These are phyloP conservation scores for Antrozous pallidus DNA, from an alignment of 2,797 vertebrate genomes.

Conservation along the genomic window DNA sequence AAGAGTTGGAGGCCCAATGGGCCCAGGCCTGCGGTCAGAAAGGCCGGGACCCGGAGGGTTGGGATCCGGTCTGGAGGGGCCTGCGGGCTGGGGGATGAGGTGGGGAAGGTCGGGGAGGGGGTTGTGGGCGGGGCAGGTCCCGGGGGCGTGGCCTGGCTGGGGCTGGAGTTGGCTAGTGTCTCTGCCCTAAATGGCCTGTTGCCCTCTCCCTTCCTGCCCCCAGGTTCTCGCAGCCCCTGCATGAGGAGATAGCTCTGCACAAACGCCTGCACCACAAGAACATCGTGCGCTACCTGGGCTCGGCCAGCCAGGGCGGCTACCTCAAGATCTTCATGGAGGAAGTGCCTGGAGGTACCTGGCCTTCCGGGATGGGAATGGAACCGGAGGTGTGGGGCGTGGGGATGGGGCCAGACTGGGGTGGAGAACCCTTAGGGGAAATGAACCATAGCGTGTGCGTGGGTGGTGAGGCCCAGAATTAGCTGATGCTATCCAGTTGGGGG, in stretches of 20 bases:
- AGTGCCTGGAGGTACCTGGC: slow-evolving; percentile 91
- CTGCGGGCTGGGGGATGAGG: background rate
- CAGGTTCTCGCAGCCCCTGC: slow-evolving; percentile 93
- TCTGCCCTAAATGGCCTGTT: background rate
- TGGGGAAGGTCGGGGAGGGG: background rate
- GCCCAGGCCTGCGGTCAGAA: background rate
- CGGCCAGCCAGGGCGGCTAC: slow-evolving; percentile 90
- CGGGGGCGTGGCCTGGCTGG: background rate
- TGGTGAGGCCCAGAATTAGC: slow-evolving; percentile 22
- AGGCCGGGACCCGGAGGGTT: background rate
- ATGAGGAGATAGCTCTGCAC: slow-evolving; percentile 94
- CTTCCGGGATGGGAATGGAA: background rate
- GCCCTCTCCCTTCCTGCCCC: fast-evolving
- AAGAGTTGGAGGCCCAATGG: background rate
- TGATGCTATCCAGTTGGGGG: background rate
- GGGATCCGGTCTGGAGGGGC: background rate
- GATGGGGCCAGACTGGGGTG: background rate
- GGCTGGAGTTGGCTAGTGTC: background rate
- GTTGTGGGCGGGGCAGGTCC: background rate
- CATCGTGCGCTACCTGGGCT: slow-evolving; percentile 94
- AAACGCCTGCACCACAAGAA: slow-evolving; percentile 93
- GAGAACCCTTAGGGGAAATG: background rate
- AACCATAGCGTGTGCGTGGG: slow-evolving; percentile 29
- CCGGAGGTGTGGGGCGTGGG: background rate
- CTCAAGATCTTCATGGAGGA: slow-evolving; percentile 98